Conservation (phyloP, 1,140 invertebrate genomes). For the Papilio machaon region DNA sequence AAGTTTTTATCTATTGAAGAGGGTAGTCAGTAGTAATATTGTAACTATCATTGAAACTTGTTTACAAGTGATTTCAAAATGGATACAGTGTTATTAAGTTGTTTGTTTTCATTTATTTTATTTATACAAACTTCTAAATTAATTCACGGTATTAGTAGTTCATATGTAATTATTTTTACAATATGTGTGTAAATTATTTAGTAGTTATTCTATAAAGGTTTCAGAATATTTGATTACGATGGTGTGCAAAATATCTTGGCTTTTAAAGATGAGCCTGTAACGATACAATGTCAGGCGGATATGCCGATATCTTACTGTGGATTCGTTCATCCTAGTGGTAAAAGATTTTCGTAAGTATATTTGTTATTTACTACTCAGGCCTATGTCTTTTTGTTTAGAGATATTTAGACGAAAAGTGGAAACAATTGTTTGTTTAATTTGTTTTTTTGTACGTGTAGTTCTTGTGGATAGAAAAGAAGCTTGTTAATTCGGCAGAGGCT, state of each 20-base stretch:
- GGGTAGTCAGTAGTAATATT: conserved; percentile 43
- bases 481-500: too few relatives aligned
- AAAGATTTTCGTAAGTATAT: conserved; percentile 73
- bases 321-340: conserved; percentile 67
- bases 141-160: conserved; percentile 43
- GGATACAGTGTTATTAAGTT: conserved; percentile 27
- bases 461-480: too few relatives aligned
- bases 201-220: conserved; percentile 55
- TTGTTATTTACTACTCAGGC: background rate
- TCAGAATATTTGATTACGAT: conserved; percentile 61
- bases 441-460: too few relatives aligned
- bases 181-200: conserved; percentile 14
- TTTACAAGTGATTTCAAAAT: conserved; percentile 34
- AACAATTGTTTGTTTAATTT: background rate
- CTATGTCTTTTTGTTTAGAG: background rate
- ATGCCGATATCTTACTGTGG: conserved; percentile 71
- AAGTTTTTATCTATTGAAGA: conserved; percentile 34
- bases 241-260: conserved; percentile 67
- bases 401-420: background rate
- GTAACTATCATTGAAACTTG: background rate
- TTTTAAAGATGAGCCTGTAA: conserved; percentile 64
- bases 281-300: conserved; percentile 66
- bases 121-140: conserved; percentile 35
- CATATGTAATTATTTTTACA: background rate
- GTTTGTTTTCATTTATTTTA: conserved; percentile 26